A percentile compares a stretch with the other conserved stretches of the same genome.
Evolutionary conservation across 2,888 invertebrate genomes (phyloP).

Genomic region (Caenorhabditis afra): DNA sequence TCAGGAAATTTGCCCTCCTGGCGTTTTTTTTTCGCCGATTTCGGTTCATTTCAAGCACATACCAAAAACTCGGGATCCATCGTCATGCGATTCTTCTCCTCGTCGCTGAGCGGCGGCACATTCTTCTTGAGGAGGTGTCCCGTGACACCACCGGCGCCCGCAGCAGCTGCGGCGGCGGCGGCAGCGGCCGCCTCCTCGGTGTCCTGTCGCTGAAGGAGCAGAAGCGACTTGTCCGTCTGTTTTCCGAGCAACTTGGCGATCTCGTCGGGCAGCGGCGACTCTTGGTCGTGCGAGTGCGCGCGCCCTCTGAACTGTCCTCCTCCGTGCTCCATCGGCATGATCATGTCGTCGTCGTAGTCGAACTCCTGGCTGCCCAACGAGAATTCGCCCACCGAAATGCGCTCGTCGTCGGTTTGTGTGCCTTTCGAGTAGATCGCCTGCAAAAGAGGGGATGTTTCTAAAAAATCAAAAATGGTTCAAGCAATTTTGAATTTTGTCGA

Average conservation of each 20-base stretch:
- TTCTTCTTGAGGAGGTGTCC: no score
- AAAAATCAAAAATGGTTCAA: no score
- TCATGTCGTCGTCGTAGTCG: slow-evolving; percentile 78
- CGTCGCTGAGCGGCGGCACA: slow-evolving; percentile 73
- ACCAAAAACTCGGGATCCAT: slow-evolving; percentile 57
- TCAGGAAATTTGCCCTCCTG: no score
- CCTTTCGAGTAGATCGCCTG: slow-evolving; percentile 78
- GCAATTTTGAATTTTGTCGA: no score
- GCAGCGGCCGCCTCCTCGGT: slow-evolving; percentile 45
- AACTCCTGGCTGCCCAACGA: slow-evolving; percentile 74
- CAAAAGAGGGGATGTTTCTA: slow-evolving; percentile 14
- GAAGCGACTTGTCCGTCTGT: slow-evolving; percentile 84
- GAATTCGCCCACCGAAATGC: slow-evolving; percentile 75
- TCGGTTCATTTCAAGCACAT: no score
- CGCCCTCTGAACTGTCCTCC: slow-evolving; percentile 64
- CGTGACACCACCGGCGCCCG: no score
- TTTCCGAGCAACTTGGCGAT: slow-evolving; percentile 84
- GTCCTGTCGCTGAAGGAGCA: slow-evolving; percentile 30
- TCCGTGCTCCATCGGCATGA: slow-evolving; percentile 58
- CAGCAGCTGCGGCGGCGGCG: no score
- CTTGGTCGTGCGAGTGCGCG: slow-evolving; percentile 66
- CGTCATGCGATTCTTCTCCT: slow-evolving; percentile 69
- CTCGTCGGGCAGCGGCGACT: slow-evolving; percentile 72
- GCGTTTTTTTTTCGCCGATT: no score
- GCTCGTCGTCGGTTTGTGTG: slow-evolving; percentile 80